phyloP scores from a whole-genome alignment of 1,140 invertebrate genomes.

The Cherax destructor region DNA sequence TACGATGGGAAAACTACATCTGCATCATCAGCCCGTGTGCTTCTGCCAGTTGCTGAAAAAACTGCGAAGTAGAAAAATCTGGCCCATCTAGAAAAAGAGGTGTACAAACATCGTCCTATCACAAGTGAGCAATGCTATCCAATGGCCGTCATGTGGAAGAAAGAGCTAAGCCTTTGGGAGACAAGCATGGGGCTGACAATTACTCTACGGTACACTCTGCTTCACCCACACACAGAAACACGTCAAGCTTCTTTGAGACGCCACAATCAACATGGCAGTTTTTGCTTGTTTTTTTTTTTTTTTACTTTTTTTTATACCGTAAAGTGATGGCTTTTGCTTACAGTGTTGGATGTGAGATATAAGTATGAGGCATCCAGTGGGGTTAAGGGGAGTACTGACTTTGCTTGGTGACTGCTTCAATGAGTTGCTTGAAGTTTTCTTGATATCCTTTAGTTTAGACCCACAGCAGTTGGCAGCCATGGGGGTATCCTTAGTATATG shows the following conservation, averaged over 20 bases:
- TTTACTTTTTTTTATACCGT: conserved; percentile 33
- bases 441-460: conserved; percentile 35
- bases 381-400: conserved; percentile 25
- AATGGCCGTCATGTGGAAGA: conserved; percentile 56
- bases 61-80: conserved; percentile 63
- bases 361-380: conserved; percentile 49
- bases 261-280: conserved; percentile 17
- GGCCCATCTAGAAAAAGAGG: conserved; percentile 66
- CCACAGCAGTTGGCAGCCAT: conserved; percentile 45
- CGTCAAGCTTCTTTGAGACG: conserved; percentile 30
- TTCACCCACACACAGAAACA: conserved; percentile 52
- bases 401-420: conserved; percentile 37
- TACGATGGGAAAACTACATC: conserved; percentile 49
- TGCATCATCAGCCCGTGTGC: conserved; percentile 48
- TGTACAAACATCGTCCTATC: conserved; percentile 63
- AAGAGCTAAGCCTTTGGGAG: conserved; percentile 59
- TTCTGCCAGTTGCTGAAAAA: conserved; percentile 36
- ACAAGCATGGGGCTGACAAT: conserved; percentile 57
- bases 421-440: conserved; percentile 60
- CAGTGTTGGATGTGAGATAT: conserved; percentile 53
- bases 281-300: conserved; percentile 25
- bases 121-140: conserved; percentile 64
- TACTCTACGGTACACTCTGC: conserved; percentile 37
- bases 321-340: conserved; percentile 50
- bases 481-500: conserved; percentile 48